Percentiles rank a stretch among this genome's conserved stretches.
phyloP scores from a whole-genome alignment of 2,797 vertebrate species.

The Champsocephalus esox region DNA sequence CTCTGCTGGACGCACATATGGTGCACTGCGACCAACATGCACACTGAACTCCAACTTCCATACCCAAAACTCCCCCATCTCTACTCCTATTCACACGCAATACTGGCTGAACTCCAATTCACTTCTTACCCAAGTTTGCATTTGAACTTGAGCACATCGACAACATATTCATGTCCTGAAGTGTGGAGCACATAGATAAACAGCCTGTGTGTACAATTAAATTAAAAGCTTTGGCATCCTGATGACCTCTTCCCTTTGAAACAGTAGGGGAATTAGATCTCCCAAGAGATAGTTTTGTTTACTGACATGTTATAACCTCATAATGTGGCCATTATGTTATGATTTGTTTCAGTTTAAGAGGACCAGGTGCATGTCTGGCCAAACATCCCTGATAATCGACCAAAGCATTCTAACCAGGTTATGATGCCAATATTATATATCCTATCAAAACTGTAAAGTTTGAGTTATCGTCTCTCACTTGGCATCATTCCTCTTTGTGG shows the following conservation, averaged over 20 bases:
- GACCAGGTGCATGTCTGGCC: background rate
- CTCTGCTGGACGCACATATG: conserved; percentile 44
- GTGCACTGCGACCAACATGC: conserved; percentile 20
- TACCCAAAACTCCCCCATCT: background rate
- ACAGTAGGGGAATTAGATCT: no score
- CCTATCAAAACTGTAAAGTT: conserved; percentile 2
- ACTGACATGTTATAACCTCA: background rate
- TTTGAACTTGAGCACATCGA: conserved; percentile 18
- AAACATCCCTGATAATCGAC: background rate
- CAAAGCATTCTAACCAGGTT: background rate
- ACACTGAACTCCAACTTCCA: conserved; percentile 48
- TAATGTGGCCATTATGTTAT: background rate
- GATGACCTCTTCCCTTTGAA: background rate
- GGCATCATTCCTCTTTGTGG: no score
- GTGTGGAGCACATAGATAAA: background rate
- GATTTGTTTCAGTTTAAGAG: no score
- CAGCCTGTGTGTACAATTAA: background rate
- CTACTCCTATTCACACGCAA: conserved; percentile 9
- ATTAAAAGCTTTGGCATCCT: background rate
- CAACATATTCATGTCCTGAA: background rate
- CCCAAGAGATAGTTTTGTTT: background rate
- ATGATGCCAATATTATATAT: background rate
- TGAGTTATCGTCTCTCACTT: background rate
- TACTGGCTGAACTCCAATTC: conserved; percentile 7
- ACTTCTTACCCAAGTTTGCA: conserved; percentile 1